A percentile compares a stretch with the other conserved stretches of the same genome.
Evolutionary conservation across 2,888 invertebrate genomes (phyloP).

Genomic region (Thymelicus sylvestris): DNA sequence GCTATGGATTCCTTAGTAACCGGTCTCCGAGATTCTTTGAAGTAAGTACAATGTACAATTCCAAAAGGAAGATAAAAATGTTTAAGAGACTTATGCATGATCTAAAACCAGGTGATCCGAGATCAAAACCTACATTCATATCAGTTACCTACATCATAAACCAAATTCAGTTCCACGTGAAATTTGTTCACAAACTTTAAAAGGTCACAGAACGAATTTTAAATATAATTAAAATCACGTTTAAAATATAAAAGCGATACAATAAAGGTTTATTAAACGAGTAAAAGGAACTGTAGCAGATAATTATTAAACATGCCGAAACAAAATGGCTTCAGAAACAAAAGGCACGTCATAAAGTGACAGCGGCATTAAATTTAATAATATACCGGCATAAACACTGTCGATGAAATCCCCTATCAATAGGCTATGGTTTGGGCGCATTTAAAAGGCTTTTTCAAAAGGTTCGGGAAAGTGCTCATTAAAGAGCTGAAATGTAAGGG

Average conservation of each 20-base stretch:
- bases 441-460: constrained; percentile 54
- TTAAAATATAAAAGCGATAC: background rate
- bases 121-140: too few species aligned
- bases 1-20: too few species aligned
- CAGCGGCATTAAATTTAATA: constrained; percentile 25
- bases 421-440: constrained; percentile 38
- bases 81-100: background rate
- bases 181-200: background rate
- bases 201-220: background rate
- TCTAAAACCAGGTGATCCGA: background rate
- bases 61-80: too few species aligned
- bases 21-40: too few species aligned
- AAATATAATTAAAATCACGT: background rate
- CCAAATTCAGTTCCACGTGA: background rate
- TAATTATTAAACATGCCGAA: constrained; percentile 16
- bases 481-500: constrained; percentile 58
- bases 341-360: constrained; percentile 16
- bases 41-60: too few species aligned
- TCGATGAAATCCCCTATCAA: constrained; percentile 35
- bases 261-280: constrained; percentile 10
- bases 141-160: too few species aligned
- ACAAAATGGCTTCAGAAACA: constrained; percentile 18
- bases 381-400: constrained; percentile 17
- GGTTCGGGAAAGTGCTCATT: constrained; percentile 61
- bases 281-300: constrained; percentile 7